Base-by-base conservation (phyloP, 2,888 invertebrate species). In the Lithophane leautieri region DNA sequence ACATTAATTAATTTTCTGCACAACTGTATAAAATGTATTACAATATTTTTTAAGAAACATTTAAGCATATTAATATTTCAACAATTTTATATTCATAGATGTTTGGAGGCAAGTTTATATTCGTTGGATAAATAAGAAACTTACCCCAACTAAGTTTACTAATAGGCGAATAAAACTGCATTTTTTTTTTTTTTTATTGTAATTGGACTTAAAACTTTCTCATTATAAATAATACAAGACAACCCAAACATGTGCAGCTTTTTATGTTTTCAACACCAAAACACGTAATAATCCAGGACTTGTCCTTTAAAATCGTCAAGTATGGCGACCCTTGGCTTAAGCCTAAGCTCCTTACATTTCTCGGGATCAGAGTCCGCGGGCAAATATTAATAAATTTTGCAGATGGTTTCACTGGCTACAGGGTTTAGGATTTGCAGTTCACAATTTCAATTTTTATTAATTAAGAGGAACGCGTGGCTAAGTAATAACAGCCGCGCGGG, bases 351-450 rank as follows among this genome's bases (percentile, higher is more conserved):
- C 79, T 84, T 84, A 82, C 52, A 74, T 84, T 77, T 74, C 52
- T 40, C 28, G 60, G 74, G 77, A 80, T 86, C 79, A 72, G 44
- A 67, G 34, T 54, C 50, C 42, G 25, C 40, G 40, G n/a, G 76
- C 12, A 85, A 83, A 86, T 85, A 81, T 83, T 83, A 85, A 85
- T 80, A 78, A 73, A 86, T 76, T 84, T 68, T 80, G 76, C 70
- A 70, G 70, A 81, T 65, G 73, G 68, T 70, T 71, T 54, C 66
- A 3, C 1, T 67, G 34, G 34, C 11, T 69, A 47, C n/a, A 52
- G 12, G 19, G 22, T 12, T 44, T 68, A 19, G 1, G 44, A 62
- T 72, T 72, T 66, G 52, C 50, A 75, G 28, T 82, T 60, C 68
- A 68, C 34, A 58, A 56, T 62, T 56, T 12, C 7, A 2, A 25